Base-by-base conservation (phyloP, 1,140 invertebrate species). In the Procambarus clarkii region DNA sequence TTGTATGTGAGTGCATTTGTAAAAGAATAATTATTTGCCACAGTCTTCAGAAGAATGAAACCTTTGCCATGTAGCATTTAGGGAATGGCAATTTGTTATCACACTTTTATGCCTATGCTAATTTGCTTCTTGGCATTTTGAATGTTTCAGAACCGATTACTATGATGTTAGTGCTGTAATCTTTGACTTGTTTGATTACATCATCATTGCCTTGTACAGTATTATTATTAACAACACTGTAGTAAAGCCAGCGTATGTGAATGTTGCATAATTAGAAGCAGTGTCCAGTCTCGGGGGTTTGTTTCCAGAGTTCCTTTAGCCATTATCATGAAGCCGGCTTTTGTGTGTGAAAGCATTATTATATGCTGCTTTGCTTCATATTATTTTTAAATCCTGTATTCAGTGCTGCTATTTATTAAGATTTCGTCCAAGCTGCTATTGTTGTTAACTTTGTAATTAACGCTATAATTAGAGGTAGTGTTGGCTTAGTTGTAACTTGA, bases 401-500 rank as follows among this genome's bases (percentile, higher is more conserved):
- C 34, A 15, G 50, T 44, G 50, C 34, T 60, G 60, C 64, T 45
- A 44, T 13, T 83, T 34, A 54, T 34, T 34, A 34, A 34, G 34
- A 34, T 34, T 83, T 71, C 44, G 24, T 71, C n/a, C 45, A 46
- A 46, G 21, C 21, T 84, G 34, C 3, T 18, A 1, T 84, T 69
- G 60, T 71, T 45, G 21, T 69, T 15, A 21, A 13, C 45, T 64
- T 9, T 45, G 4, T 69, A 24, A 71, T 21, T 46, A 69, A 9
- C 18, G 76, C 74, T 78, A 24, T 80, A 54, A 13, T 15, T 50
- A 18, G 45, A 46, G n/a, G 86, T 88, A 80, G 86, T 71, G 60
- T 64, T 48, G 54, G 79, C 71, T 50, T 89, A 89, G 88, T 83
- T 34, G 81, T 91, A 85, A 85, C 34, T 54, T 21, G 15, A 89